These are phyloP conservation scores for Noctilio leporinus DNA, from an alignment of 2,113 vertebrate genomes.

Conservation along the genomic window DNA sequence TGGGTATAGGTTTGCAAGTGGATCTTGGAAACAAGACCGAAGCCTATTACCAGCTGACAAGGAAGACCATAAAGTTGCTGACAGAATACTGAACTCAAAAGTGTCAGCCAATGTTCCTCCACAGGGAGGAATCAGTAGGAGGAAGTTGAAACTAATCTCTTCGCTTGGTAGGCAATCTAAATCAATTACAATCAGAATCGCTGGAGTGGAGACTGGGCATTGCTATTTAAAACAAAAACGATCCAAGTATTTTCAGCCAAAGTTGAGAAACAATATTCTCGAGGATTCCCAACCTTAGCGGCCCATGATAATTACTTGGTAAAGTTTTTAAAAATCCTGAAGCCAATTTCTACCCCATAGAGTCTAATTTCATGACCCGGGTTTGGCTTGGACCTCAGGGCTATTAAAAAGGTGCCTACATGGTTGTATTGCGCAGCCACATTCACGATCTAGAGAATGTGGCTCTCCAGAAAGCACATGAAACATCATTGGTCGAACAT, in stretches of 20 bases:
- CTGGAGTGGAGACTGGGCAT: neutral
- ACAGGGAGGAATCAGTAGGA: neutral
- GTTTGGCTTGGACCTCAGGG: neutral
- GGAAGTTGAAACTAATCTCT: neutral
- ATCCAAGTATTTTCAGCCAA: neutral
- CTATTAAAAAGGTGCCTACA: neutral
- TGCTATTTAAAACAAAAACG: neutral
- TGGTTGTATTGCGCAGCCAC: neutral
- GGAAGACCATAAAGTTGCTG: neutral
- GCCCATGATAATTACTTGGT: neutral
- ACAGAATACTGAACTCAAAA: neutral
- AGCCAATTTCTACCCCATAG: neutral
- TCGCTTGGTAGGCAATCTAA: neutral
- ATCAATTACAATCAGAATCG: neutral
- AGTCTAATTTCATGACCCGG: neutral
- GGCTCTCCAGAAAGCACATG: neutral
- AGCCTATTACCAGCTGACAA: neutral
- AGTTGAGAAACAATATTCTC: neutral
- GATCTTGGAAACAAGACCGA: neutral
- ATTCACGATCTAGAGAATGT: neutral
- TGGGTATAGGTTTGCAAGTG: neutral
- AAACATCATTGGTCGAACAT: neutral
- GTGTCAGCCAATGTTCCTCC: neutral
- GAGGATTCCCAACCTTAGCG: neutral
- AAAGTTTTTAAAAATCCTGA: neutral